A percentile compares a stretch with the other conserved stretches of the same genome.
These are phyloP conservation scores for Periparus ater DNA, from an alignment of 2,797 vertebrate species.

Conservation along the genomic window DNA sequence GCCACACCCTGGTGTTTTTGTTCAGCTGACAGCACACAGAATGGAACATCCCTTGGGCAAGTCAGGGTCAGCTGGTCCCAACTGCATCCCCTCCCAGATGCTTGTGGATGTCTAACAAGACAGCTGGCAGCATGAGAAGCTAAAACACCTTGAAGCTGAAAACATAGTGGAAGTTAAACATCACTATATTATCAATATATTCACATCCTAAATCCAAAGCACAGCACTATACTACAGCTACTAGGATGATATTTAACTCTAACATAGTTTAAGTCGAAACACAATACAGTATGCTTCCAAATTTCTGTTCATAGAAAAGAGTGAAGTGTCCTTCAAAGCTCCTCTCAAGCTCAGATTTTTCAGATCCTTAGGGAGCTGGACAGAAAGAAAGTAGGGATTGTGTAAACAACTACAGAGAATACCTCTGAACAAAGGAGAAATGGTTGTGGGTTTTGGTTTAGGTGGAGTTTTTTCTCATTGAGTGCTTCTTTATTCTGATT, in stretches of 20 bases:
- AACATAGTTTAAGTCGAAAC: not conserved
- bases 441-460: not conserved
- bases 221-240: not conserved
- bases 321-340: not conserved
- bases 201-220: not conserved
- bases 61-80: not conserved
- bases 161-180: not conserved
- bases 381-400: not conserved
- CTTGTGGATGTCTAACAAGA: not conserved
- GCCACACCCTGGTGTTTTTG: not conserved
- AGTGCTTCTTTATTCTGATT: not conserved
- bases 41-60: not conserved
- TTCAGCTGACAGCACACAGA: not conserved
- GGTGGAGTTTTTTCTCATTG: rapidly evolving
- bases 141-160: not conserved
- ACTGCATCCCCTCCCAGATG: not conserved
- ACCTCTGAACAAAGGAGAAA: not conserved
- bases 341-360: not conserved
- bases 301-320: not conserved
- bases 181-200: not conserved
- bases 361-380: not conserved
- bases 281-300: not conserved
- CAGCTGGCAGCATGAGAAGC: not conserved
- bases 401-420: not conserved
- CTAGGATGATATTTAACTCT: not conserved